Base-by-base conservation (phyloP, 2,113 vertebrate species). In the Deroptyus accipitrinus region DNA sequence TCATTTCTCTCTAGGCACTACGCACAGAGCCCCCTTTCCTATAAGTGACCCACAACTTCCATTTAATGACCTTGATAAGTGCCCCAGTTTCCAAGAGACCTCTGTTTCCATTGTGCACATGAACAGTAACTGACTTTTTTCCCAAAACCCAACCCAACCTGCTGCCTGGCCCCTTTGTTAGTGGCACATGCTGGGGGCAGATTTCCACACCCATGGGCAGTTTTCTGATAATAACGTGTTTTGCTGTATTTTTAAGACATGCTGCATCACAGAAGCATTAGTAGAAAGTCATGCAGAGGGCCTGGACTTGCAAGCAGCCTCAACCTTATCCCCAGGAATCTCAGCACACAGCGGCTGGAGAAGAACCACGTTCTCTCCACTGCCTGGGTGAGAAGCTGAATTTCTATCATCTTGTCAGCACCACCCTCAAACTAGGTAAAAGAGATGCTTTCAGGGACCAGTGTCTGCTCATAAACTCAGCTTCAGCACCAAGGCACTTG, bases 101-200 rank as follows among this genome's bases (percentile, higher is more conserved):
- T 59, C 42, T 0, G 0, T 61, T 66, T 46, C 46, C 35, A n/a
- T 1, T 19, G 24, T 11, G 46, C 44, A 48, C 4, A 2, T 31
- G 52, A 79, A 68, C 18, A 77, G 24, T 11, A 62, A 16, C 22
- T 17, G 31, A 41, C n/a, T 84, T 88, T 80, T 59, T 64, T 14
- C 46, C 37, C 28, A 2, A 90, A 69, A 92, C 78, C 49, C 63
- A 84, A 12, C 37, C 10, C 19, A 41, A 5, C 5, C 59, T 70
- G 14, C 48, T 83, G 24, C 41, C 59, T 46, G 48, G 30, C 5
- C 7, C 66, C 41, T 81, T 7, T 35, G 33, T 35, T 37, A 6
- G 2, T 39, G 25, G 12, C 37, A 35, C 7, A 28, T 2, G 6
- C 30, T 17, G 9, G 10, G 10, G 42, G 3, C 24, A 51, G 35